Percentiles rank a stretch among this genome's conserved stretches.
These are phyloP conservation scores for Monopis laevigella DNA, from an alignment of 2,888 invertebrate genomes.

Conservation along the genomic window DNA sequence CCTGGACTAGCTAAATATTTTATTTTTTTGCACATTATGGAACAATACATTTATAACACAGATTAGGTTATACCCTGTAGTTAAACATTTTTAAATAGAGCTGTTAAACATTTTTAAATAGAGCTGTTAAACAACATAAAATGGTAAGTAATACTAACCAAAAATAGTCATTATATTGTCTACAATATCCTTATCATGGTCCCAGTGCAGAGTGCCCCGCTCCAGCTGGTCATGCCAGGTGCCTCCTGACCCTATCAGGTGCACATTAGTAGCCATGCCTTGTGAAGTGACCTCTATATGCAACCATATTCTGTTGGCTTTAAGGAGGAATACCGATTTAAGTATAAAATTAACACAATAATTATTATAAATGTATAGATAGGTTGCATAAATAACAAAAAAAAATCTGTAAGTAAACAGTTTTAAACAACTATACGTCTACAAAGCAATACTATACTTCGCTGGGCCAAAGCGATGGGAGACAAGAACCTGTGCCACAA, in stretches of 20 bases:
- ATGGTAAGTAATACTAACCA: slow-evolving; percentile 42
- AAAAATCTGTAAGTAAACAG: too few relatives aligned
- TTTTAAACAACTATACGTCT: too few relatives aligned
- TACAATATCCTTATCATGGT: slow-evolving; percentile 49
- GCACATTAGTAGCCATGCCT: slow-evolving; percentile 43
- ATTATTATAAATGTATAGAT: too few relatives aligned
- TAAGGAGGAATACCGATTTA: too few relatives aligned
- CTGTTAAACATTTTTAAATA: neutral
- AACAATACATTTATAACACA: neutral
- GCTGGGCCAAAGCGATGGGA: too few relatives aligned
- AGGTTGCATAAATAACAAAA: too few relatives aligned
- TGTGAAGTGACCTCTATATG: slow-evolving; percentile 46
- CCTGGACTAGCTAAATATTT: too few relatives aligned
- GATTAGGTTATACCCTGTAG: neutral
- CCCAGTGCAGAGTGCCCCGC: slow-evolving; percentile 40
- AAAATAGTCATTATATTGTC: slow-evolving; percentile 43
- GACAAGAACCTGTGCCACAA: too few relatives aligned
- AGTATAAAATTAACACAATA: too few relatives aligned
- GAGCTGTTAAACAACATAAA: neutral
- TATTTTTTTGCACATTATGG: neutral
- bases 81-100: too few relatives aligned
- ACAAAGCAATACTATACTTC: too few relatives aligned
- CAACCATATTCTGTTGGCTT: slow-evolving; percentile 48
- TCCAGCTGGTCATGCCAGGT: slow-evolving; percentile 42
- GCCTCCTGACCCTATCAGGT: slow-evolving; percentile 43